Evolutionary conservation across 2,113 vertebrate genomes (phyloP).

Genomic region (Zosterops japonicus): DNA sequence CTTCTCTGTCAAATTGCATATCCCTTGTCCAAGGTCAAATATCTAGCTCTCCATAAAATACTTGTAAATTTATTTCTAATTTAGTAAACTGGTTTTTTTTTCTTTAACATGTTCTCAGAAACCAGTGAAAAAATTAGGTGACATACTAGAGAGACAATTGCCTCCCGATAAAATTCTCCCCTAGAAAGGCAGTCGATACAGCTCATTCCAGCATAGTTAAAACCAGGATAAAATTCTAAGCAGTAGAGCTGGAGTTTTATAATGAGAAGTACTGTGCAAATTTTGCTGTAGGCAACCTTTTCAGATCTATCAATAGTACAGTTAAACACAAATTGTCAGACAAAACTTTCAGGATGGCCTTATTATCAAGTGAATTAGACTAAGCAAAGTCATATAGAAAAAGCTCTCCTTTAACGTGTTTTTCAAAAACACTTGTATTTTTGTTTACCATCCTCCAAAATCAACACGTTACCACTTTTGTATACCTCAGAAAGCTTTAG

Average conservation of each 20-base stretch:
- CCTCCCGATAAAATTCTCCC: background rate
- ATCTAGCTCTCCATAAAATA: background rate
- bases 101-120: background rate
- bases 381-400: conserved; percentile 36
- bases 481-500: conserved; percentile 41
- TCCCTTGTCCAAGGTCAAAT: background rate
- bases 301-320: conserved; percentile 2
- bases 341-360: background rate
- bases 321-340: conserved; percentile 24
- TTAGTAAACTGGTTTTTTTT: background rate
- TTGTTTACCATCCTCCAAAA: conserved; percentile 37
- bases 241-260: background rate
- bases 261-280: background rate
- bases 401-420: background rate
- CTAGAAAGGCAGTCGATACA: background rate
- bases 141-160: background rate
- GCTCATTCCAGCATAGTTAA: background rate
- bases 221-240: conserved; percentile 1
- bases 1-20: background rate
- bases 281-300: conserved; percentile 21
- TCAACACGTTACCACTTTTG: conserved; percentile 35
- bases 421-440: conserved; percentile 40
- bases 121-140: background rate
- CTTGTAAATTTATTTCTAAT: background rate
- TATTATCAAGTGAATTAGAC: conserved; percentile 10